Base-by-base conservation (phyloP, 1,140 invertebrate species). In the Drosophila suzukii region DNA sequence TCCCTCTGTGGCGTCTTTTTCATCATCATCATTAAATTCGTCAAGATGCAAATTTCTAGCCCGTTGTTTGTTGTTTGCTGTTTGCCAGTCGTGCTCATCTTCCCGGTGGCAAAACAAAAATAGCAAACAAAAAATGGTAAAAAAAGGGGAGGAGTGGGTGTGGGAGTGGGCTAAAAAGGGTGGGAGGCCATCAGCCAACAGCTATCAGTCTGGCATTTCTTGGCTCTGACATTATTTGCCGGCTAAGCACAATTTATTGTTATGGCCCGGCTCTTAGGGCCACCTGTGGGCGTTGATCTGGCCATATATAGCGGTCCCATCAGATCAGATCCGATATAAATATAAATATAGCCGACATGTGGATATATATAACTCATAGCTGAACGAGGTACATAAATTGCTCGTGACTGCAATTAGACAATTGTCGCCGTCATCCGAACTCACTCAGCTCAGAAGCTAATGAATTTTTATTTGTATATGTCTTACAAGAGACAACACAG, bases 11-110 rank as follows among this genome's bases (percentile, higher is more conserved):
- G 65, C 68, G 70, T 86, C 70, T 81, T 85, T 81, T 82, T 88
- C 83, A 89, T 88, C 81, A 81, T 85, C 84, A 89, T 84, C 84
- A 89, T 89, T 89, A 84, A 89, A 89, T 89, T 89, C 84, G 84
- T 89, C 84, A 89, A 89, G 84, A 89, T 89, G 84, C 84, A 89
- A 89, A 89, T 89, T 89, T 89, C 67, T 71, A 54, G 51, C 38
- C 72, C 60, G 73, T 62, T 77, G 72, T 36, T 36, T 53, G 50
- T 36, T 53, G 50, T 53, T 53, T 46, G 44, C 74, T 71, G 76
- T 81, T 68, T 73, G 81, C 63, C 57, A 79, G 74, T 85, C 83
- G 82, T 86, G 83, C 76, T 70, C 85, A 89, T 89, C 84, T 89
- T 78, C 80, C 84, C 72, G 81, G 62, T 65, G 49, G 67, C 49